Evolutionary conservation across 2,888 invertebrate species (phyloP).

Genomic region (Volucella inanis): DNA sequence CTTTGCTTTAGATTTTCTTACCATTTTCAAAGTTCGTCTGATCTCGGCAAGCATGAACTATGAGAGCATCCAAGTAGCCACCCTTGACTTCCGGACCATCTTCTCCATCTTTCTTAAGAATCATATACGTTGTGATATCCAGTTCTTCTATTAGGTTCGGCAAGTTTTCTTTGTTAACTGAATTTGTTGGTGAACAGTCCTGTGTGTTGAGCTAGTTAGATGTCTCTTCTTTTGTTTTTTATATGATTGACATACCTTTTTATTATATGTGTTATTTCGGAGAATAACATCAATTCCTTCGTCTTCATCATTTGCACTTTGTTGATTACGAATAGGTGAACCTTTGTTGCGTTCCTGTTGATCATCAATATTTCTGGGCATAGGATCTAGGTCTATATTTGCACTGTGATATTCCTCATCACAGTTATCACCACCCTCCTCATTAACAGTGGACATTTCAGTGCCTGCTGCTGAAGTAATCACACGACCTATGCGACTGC

Average conservation of each 20-base stretch:
- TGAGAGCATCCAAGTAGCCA: constrained; percentile 95
- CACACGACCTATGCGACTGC: constrained; percentile 78
- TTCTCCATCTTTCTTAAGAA: constrained; percentile 90
- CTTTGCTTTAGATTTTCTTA: constrained; percentile 75
- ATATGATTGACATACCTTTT: constrained; percentile 64
- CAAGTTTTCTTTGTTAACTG: constrained; percentile 76
- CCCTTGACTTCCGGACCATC: constrained; percentile 96
- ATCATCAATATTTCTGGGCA: constrained; percentile 38
- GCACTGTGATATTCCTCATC: constrained; percentile 76
- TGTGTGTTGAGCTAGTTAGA: constrained; percentile 7
- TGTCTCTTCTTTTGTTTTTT: background rate
- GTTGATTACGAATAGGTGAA: constrained; percentile 48
- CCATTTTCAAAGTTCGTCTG: constrained; percentile 86
- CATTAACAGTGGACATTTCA: constrained; percentile 83
- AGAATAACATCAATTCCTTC: constrained; percentile 76
- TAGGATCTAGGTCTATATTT: constrained; percentile 26
- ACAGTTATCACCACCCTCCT: constrained; percentile 78
- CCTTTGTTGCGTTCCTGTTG: constrained; percentile 61
- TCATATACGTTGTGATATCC: constrained; percentile 91
- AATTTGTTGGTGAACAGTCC: constrained; percentile 76
- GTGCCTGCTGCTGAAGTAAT: constrained; percentile 78
- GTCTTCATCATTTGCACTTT: constrained; percentile 75
- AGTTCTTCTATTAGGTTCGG: constrained; percentile 89
- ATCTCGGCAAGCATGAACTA: constrained; percentile 97
- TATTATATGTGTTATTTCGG: constrained; percentile 76